phyloP scores from a whole-genome alignment of 2,797 vertebrate genomes.

The Falco concolor region DNA sequence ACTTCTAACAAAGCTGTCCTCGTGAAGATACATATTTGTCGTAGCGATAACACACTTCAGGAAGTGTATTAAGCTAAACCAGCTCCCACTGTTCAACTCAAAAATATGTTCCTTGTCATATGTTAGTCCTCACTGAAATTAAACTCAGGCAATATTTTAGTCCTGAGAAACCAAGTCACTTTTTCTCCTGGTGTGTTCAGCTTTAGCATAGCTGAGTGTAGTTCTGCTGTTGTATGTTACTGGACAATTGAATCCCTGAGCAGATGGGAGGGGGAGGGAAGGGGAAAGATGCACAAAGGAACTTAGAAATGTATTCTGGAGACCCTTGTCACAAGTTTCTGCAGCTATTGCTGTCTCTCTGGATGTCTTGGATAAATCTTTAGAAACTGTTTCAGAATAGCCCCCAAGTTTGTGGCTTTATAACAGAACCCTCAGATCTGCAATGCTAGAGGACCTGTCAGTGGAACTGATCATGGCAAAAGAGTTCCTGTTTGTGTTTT shows the following conservation, averaged over 20 bases:
- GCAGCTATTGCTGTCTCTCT: not conserved
- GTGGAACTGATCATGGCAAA: not conserved
- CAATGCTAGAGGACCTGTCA: not conserved
- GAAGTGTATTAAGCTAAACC: slow-evolving; percentile 26
- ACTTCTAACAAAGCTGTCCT: slow-evolving; percentile 16
- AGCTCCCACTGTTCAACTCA: slow-evolving; percentile 29
- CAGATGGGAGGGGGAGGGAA: not conserved
- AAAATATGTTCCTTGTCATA: slow-evolving; percentile 55
- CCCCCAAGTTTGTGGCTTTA: not conserved
- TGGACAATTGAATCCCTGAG: not conserved
- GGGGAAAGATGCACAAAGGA: not conserved
- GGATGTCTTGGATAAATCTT: not conserved
- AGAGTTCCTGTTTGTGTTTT: not conserved
- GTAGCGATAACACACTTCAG: slow-evolving; percentile 33
- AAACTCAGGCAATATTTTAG: not conserved
- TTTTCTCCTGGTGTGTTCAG: not conserved
- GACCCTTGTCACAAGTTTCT: not conserved
- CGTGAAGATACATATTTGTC: slow-evolving; percentile 29
- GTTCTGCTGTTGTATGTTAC: not conserved
- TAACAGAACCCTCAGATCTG: not conserved
- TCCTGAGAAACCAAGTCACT: not conserved
- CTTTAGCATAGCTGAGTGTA: not conserved
- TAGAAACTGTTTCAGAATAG: not conserved
- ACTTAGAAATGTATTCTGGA: not conserved
- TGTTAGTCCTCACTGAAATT: not conserved